Evolutionary conservation across 2,797 vertebrate species (phyloP).

Genomic region (Oceanodroma leucorhoa): DNA sequence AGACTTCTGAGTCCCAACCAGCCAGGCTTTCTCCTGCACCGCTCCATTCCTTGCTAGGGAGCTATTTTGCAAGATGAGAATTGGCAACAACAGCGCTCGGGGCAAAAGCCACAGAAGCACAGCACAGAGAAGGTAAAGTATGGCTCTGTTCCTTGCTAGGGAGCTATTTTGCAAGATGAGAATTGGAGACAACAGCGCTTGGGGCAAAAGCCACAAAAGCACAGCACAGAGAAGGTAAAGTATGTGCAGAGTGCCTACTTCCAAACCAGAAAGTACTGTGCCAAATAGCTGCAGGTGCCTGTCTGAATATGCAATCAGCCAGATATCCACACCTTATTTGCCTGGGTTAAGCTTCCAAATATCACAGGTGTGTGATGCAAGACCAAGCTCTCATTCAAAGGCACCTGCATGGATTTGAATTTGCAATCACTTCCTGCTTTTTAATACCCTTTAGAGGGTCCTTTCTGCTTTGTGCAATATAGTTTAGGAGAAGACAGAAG

Average conservation of each 20-base stretch:
- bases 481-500: background rate
- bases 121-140: conserved; percentile 40
- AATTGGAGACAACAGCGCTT: conserved; percentile 26
- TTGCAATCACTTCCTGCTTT: conserved; percentile 68
- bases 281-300: conserved; percentile 72
- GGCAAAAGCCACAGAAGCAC: conserved; percentile 50
- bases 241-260: conserved; percentile 49
- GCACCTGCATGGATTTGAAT: conserved; percentile 69
- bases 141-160: background rate
- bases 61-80: conserved; percentile 32
- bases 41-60: background rate
- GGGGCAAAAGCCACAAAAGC: conserved; percentile 48
- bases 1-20: background rate
- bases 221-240: conserved; percentile 36
- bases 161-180: conserved; percentile 35
- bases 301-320: conserved; percentile 73
- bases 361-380: conserved; percentile 71
- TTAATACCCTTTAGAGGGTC: conserved; percentile 47
- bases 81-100: conserved; percentile 14
- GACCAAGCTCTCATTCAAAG: conserved; percentile 64
- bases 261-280: conserved; percentile 56
- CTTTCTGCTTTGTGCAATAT: conserved; percentile 19
- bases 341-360: conserved; percentile 65
- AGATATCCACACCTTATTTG: conserved; percentile 74
- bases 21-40: background rate